Percentiles rank a stretch among this genome's conserved stretches.
Conservation (phyloP, 2,797 vertebrate species). For the Hapalemur alaotrensis region DNA sequence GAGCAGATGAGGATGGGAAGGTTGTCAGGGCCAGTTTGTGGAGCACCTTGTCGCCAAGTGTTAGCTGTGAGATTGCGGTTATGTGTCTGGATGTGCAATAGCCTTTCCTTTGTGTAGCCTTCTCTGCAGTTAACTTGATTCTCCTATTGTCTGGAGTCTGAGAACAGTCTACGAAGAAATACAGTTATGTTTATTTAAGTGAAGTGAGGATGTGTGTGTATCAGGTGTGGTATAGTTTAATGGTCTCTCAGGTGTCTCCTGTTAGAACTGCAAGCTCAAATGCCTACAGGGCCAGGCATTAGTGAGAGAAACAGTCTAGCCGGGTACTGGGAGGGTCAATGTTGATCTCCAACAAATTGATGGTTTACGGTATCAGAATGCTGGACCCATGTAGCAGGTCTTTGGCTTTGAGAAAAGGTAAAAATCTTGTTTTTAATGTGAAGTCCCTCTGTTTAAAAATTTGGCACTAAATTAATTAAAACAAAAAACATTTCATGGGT, state of each 20-base stretch:
- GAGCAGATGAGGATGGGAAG: background rate
- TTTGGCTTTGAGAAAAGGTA: background rate
- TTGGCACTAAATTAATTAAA: background rate
- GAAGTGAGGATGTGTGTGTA: background rate
- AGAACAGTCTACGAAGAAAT: background rate
- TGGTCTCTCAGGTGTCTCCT: background rate
- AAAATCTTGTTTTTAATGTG: background rate
- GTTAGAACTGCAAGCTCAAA: background rate
- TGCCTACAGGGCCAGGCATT: background rate
- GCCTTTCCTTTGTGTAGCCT: background rate
- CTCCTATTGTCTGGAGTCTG: background rate
- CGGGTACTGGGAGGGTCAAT: background rate
- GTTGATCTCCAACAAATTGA: rapidly evolving
- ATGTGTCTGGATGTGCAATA: background rate
- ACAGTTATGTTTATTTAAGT: background rate
- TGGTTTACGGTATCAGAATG: background rate
- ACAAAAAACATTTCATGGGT: background rate
- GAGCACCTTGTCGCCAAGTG: background rate
- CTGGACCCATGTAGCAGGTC: background rate
- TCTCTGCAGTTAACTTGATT: background rate
- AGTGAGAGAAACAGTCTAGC: background rate
- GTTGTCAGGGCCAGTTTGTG: background rate
- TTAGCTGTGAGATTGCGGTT: background rate
- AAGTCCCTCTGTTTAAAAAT: background rate
- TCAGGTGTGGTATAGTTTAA: background rate